Conservation (phyloP, 1,140 invertebrate genomes). For the Adelges cooleyi region DNA sequence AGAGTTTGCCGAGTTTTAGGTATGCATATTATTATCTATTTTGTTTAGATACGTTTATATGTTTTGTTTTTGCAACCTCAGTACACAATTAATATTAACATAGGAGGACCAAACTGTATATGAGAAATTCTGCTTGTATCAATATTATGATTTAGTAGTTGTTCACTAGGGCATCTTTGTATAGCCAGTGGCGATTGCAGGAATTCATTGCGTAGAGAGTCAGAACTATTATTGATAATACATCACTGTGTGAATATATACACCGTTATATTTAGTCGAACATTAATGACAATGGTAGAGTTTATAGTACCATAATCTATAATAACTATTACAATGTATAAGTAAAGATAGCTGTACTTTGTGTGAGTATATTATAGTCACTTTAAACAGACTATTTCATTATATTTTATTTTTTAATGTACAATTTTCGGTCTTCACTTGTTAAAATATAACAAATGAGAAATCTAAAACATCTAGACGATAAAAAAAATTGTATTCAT, state of each 20-base stretch:
- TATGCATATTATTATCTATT: conserved; percentile 25
- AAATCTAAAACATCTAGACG: no score
- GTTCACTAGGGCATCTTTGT: conserved; percentile 13
- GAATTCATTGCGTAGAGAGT: background rate
- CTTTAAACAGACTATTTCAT: no score
- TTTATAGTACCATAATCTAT: background rate
- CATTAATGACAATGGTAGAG: conserved; percentile 5
- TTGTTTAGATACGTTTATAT: conserved; percentile 27
- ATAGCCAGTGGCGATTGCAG: conserved; percentile 26
- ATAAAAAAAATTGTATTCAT: no score
- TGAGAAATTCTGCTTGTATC: conserved; percentile 27
- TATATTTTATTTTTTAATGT: no score
- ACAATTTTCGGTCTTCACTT: background rate
- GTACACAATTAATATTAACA: conserved; percentile 24
- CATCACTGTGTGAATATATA: background rate
- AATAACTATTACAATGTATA: no score
- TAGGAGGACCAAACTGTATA: conserved; percentile 27
- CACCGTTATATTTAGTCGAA: background rate
- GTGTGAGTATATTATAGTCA: no score
- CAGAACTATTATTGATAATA: background rate
- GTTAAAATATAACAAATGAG: no score
- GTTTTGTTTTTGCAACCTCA: conserved; percentile 27
- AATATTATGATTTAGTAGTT: conserved; percentile 22
- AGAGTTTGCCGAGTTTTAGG: conserved; percentile 93
- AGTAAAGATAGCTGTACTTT: no score